Percentiles rank a stretch among this genome's conserved stretches.
Evolutionary conservation across 1,140 invertebrate genomes (phyloP).

Genomic region (Drosophila eugracilis): DNA sequence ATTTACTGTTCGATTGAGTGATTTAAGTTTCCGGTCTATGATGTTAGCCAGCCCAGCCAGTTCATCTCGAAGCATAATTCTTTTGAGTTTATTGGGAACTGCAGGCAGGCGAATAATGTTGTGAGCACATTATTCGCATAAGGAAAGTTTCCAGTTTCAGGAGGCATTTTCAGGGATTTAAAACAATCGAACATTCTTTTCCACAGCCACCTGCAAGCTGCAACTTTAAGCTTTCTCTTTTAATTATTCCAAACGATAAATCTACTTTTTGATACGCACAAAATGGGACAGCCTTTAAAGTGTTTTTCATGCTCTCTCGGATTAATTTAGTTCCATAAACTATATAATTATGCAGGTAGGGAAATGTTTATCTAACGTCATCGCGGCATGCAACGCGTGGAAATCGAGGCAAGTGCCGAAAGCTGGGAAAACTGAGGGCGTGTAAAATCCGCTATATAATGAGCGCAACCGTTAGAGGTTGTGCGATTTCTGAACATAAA

Average conservation of each 20-base stretch:
- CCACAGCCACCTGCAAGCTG: too few species aligned
- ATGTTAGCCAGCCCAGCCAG: not conserved
- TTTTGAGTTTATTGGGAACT: not conserved
- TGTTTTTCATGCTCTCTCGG: conserved; percentile 5
- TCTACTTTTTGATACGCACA: not conserved
- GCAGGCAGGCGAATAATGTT: not conserved
- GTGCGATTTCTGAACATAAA: conserved; percentile 10
- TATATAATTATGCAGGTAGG: conserved; percentile 45
- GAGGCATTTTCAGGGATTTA: not conserved
- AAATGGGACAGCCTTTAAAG: conserved; percentile 10
- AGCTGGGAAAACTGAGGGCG: conserved; percentile 24
- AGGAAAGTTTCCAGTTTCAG: not conserved
- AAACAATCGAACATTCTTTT: conserved; percentile 4
- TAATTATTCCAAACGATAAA: conserved; percentile 4
- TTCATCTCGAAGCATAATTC: not conserved
- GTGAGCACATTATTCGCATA: not conserved
- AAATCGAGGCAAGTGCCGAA: conserved; percentile 26
- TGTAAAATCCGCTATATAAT: conserved; percentile 19
- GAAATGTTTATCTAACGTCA: conserved; percentile 43
- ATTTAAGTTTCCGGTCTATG: conserved; percentile 29
- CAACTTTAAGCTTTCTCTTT: not conserved
- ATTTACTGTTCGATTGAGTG: conserved; percentile 57
- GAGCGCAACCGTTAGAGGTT: conserved; percentile 16
- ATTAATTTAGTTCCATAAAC: conserved; percentile 14
- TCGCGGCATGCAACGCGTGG: conserved; percentile 40